phyloP scores from a whole-genome alignment of 2,797 vertebrate genomes.

The Ficedula albicollis region DNA sequence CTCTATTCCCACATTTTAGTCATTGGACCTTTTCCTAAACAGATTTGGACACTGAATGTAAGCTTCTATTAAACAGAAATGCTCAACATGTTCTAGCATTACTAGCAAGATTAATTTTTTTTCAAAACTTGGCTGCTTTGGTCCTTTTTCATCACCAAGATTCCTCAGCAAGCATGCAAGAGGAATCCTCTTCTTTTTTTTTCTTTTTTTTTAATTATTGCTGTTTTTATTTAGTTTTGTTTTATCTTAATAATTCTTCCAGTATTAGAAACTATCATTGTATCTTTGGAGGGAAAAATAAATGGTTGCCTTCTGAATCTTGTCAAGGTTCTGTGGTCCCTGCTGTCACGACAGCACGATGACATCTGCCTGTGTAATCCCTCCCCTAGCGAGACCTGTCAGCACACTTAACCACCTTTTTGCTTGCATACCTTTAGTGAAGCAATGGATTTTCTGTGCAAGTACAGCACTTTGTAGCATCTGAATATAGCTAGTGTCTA shows the following conservation, averaged over 20 bases:
- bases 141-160: not conserved
- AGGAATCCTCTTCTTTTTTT: rapidly evolving
- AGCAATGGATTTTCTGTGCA: not conserved
- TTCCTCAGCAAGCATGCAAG: not conserved
- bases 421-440: not conserved
- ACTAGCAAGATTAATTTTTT: not conserved
- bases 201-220: not conserved
- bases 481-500: not conserved
- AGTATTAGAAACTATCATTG: not conserved
- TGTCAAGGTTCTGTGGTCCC: not conserved
- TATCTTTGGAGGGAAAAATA: not conserved
- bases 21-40: not conserved
- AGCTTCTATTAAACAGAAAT: not conserved
- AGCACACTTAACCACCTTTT: not conserved
- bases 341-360: not conserved
- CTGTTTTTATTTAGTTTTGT: not conserved
- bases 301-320: not conserved
- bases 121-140: not conserved
- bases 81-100: not conserved
- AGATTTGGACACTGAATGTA: not conserved
- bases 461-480: not conserved
- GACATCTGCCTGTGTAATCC: not conserved
- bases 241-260: not conserved
- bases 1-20: not conserved
- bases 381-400: not conserved